These are phyloP conservation scores for Pygoscelis antarcticus DNA, from an alignment of 2,113 vertebrate genomes.

Conservation along the genomic window DNA sequence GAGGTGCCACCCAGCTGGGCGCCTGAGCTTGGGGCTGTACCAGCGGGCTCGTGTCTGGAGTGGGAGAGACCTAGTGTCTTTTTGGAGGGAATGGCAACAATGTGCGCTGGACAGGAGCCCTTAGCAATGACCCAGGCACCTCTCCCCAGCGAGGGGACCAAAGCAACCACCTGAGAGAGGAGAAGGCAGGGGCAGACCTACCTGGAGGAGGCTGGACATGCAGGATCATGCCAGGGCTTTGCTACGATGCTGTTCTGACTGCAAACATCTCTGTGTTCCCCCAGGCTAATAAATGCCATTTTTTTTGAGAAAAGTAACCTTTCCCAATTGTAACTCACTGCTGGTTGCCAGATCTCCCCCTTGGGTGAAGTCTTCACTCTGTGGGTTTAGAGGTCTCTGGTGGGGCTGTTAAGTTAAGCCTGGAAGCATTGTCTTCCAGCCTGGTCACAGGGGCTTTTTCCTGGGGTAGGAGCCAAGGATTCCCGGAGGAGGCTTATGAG, in stretches of 20 bases:
- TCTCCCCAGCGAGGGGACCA: neutral
- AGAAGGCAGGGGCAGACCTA: neutral
- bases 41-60: fast-evolving
- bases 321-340: neutral
- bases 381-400: neutral
- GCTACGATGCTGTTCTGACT: neutral
- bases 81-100: neutral
- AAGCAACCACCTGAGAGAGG: neutral
- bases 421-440: neutral
- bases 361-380: neutral
- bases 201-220: neutral
- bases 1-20: neutral
- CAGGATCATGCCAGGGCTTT: neutral
- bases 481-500: neutral
- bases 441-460: neutral
- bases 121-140: neutral
- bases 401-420: neutral
- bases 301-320: neutral
- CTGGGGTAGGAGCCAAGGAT: neutral
- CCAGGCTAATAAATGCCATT: fast-evolving
- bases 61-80: neutral
- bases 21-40: neutral
- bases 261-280: neutral
- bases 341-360: neutral
- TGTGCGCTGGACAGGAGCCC: neutral